These are phyloP conservation scores for Leiothrix lutea DNA, from an alignment of 2,113 vertebrate species.

Conservation along the genomic window DNA sequence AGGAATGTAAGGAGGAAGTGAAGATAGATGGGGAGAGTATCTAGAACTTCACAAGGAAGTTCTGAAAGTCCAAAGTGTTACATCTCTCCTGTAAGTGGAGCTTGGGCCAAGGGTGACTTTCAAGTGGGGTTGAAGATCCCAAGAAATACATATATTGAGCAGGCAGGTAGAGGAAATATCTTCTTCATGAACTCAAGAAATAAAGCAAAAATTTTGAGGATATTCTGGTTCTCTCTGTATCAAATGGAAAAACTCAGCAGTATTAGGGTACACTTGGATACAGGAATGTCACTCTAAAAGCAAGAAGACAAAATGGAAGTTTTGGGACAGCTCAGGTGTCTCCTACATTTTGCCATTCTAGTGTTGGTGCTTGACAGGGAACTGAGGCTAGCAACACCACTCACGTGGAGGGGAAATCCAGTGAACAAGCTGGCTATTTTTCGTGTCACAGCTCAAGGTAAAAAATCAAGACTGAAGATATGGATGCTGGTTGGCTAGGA, in stretches of 20 bases:
- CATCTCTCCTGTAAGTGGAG: rapidly evolving
- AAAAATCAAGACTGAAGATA: background rate
- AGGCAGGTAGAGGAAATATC: background rate
- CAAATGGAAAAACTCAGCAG: background rate
- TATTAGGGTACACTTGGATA: background rate
- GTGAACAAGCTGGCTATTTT: background rate
- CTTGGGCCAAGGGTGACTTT: background rate
- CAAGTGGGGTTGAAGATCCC: background rate
- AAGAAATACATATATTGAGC: background rate
- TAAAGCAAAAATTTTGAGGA: background rate
- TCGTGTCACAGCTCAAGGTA: background rate
- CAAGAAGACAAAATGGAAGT: background rate
- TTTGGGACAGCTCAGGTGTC: background rate
- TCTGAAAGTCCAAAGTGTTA: background rate
- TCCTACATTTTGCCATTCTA: background rate
- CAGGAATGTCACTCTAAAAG: rapidly evolving
- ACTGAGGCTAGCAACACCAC: background rate
- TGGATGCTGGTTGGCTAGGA: rapidly evolving
- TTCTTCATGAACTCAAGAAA: background rate
- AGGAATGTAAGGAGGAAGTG: background rate
- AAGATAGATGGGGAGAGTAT: rapidly evolving
- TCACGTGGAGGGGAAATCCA: background rate
- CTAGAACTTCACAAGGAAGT: background rate
- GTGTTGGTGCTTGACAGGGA: background rate
- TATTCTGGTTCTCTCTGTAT: background rate